Conservation (phyloP, 2,113 vertebrate species). For the Bucco capensis region DNA sequence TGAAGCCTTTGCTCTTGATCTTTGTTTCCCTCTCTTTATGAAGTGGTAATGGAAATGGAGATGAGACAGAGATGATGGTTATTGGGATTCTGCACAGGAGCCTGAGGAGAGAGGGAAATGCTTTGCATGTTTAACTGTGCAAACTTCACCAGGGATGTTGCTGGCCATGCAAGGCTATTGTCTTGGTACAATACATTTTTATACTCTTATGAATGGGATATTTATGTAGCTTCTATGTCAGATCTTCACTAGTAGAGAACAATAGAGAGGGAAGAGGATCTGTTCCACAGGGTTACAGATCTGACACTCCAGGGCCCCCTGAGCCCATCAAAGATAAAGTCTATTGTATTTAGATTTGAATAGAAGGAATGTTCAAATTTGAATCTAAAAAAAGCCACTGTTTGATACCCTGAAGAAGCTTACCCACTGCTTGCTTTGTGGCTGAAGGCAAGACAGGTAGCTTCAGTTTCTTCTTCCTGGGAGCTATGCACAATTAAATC, state of each 20-base stretch:
- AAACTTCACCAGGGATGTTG: neutral
- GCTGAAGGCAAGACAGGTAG: neutral
- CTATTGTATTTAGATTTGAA: constrained; percentile 46
- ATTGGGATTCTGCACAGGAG: neutral
- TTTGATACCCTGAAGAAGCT: neutral
- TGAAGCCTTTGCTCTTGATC: neutral
- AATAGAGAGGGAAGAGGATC: neutral
- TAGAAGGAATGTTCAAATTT: neutral
- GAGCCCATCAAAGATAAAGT: constrained; percentile 6
- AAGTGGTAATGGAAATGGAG: neutral
- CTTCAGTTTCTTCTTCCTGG: neutral
- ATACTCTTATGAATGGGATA: neutral
- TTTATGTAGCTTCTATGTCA: constrained; percentile 22
- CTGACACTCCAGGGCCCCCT: neutral
- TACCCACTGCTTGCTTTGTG: neutral
- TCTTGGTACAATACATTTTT: neutral
- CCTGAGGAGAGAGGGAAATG: neutral
- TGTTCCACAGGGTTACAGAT: neutral
- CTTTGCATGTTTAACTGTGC: neutral
- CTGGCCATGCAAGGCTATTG: constrained; percentile 7
- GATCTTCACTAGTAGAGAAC: constrained; percentile 4
- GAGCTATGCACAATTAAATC: neutral
- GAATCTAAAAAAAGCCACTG: neutral
- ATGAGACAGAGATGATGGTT: neutral
- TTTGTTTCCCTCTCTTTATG: neutral